A percentile compares a stretch with the other conserved stretches of the same genome.
Conservation (phyloP, 53 echinoderm and acorn worm genomes). For the Actinopyga echinites region DNA sequence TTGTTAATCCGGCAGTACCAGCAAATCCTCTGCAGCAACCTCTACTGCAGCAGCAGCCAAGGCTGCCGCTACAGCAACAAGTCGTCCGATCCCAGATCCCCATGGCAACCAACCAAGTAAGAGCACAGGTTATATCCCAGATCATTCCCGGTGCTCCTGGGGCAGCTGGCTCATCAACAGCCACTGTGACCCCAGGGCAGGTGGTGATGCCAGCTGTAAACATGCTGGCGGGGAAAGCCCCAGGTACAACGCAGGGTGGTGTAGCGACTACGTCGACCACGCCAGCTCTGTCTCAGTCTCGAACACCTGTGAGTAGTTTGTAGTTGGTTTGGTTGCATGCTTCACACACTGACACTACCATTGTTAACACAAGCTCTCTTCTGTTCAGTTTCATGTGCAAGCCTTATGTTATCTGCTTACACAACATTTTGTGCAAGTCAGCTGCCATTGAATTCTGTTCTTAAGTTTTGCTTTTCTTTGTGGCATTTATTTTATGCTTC, state of each 20-base stretch:
- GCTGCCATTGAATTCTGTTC: too few species aligned
- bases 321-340: slow-evolving; percentile 31
- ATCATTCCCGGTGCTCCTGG: neutral
- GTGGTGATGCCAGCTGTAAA: slow-evolving; percentile 3
- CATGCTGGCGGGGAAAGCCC: slow-evolving; percentile 4
- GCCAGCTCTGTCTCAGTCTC: slow-evolving; percentile 19
- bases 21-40: neutral
- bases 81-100: neutral
- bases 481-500: too few species aligned
- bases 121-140: slow-evolving; percentile 27
- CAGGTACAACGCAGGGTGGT: slow-evolving; percentile 38
- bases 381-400: too few species aligned
- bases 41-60: neutral
- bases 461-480: too few species aligned
- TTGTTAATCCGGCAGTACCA: slow-evolving; percentile 15
- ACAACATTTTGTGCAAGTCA: too few species aligned
- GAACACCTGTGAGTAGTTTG: slow-evolving; percentile 39
- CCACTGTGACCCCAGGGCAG: neutral
- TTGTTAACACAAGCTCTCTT: neutral
- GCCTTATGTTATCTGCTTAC: too few species aligned
- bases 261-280: neutral
- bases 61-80: neutral
- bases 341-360: neutral
- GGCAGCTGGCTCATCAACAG: neutral
- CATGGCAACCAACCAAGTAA: neutral